Conservation (phyloP, 2,113 vertebrate genomes). For the Atherinomorus stipes region DNA sequence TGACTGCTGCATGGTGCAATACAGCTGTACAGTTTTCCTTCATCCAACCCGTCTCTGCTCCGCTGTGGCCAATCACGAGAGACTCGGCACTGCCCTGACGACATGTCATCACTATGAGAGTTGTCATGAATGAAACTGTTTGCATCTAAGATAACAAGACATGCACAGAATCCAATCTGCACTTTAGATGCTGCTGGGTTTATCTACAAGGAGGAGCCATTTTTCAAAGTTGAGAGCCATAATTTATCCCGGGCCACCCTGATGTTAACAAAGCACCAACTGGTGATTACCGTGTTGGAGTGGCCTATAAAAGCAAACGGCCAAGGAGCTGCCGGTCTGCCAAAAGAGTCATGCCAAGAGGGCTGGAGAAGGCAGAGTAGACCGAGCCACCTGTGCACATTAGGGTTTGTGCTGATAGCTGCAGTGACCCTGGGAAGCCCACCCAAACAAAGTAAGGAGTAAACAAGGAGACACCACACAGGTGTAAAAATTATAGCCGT, state of each 20-base stretch:
- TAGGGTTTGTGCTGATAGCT: conserved; percentile 74
- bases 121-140: conserved; percentile 20
- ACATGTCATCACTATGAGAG: conserved; percentile 53
- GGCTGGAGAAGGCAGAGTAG: conserved; percentile 59
- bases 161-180: conserved; percentile 14
- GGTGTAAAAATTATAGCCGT: background rate
- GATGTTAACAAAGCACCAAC: conserved; percentile 72
- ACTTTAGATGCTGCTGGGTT: conserved; percentile 47
- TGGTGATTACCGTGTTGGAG: conserved; percentile 71
- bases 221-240: conserved; percentile 56
- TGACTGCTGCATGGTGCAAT: conserved; percentile 59
- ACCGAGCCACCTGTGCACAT: conserved; percentile 77
- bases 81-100: conserved; percentile 41
- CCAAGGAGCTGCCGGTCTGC: conserved; percentile 67
- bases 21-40: conserved; percentile 62
- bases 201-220: conserved; percentile 44
- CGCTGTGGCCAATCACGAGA: conserved; percentile 38
- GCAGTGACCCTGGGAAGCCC: conserved; percentile 60
- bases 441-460: conserved; percentile 59
- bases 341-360: conserved; percentile 65
- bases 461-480: conserved; percentile 37
- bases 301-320: conserved; percentile 54
- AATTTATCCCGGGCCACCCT: conserved; percentile 68
- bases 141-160: conserved; percentile 11
- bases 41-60: conserved; percentile 21